Percentiles rank a stretch among this genome's conserved stretches.
Evolutionary conservation across 2,797 vertebrate species (phyloP).

Genomic region (Mus minutoides): DNA sequence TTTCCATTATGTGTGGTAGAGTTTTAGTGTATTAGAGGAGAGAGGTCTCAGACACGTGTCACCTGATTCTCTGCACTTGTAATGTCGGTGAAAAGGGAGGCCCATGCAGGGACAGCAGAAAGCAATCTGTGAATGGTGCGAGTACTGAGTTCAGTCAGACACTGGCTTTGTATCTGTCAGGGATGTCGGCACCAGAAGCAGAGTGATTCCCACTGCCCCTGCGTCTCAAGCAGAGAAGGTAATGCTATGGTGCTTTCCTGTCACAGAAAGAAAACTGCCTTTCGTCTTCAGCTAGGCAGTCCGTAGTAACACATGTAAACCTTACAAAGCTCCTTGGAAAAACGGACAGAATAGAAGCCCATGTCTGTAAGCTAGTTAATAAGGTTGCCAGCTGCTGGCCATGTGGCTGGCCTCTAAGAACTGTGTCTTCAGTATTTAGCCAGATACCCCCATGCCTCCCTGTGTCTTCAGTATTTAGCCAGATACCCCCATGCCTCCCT

Average conservation of each 20-base stretch:
- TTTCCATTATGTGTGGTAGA: neutral
- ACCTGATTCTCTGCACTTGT: neutral
- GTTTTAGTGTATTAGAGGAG: constrained; percentile 13
- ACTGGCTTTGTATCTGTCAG: neutral
- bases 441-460: neutral
- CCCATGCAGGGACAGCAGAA: neutral
- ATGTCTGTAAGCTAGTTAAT: constrained; percentile 54
- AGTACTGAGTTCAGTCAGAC: neutral
- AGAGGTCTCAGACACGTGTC: neutral
- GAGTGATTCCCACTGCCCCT: neutral
- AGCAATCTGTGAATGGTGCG: neutral
- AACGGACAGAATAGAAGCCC: constrained; percentile 38
- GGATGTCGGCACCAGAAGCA: neutral
- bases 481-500: no score
- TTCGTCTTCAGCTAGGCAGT: constrained; percentile 51
- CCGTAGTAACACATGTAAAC: constrained; percentile 56
- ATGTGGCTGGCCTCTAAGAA: constrained; percentile 58
- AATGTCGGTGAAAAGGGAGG: neutral
- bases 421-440: constrained; percentile 34
- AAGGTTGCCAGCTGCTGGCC: constrained; percentile 55
- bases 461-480: no score
- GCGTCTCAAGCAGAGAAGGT: neutral
- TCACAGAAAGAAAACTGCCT: constrained; percentile 18
- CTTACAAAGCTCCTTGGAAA: constrained; percentile 66
- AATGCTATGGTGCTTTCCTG: neutral